Evolutionary conservation across 1,140 invertebrate species (phyloP).

Genomic region (Tetragnatha versicolor): DNA sequence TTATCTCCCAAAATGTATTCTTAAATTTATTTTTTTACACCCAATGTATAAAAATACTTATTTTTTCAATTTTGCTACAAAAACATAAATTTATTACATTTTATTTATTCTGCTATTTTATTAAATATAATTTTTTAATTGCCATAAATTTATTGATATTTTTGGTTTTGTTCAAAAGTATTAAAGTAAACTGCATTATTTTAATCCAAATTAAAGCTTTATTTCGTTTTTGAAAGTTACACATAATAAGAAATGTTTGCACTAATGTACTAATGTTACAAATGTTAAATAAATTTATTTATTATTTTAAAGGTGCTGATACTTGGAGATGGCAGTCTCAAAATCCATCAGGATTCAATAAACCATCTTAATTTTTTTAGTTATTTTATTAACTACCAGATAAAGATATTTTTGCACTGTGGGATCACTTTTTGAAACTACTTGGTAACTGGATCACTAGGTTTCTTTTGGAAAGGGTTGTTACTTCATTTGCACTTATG

Average conservation of each 20-base stretch:
- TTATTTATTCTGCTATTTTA: no score
- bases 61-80: no score
- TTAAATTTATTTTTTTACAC: background rate
- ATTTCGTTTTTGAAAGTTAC: no score
- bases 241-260: no score
- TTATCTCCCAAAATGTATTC: background rate
- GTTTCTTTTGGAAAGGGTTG: no score
- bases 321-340: slow-evolving; percentile 90
- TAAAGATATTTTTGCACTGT: no score
- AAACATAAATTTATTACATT: no score
- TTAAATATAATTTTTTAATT: background rate
- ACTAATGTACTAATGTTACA: background rate
- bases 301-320: slow-evolving; percentile 72
- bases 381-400: no score
- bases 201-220: background rate
- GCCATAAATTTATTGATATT: background rate
- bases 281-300: slow-evolving; percentile 30
- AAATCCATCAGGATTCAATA: slow-evolving; percentile 80
- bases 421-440: no score
- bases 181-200: background rate
- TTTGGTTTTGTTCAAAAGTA: background rate
- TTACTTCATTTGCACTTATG: no score
- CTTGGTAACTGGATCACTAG: no score
- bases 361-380: background rate
- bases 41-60: no score